Evolutionary conservation across 2,797 vertebrate genomes (phyloP).

Genomic region (Notamacropus eugenii): DNA sequence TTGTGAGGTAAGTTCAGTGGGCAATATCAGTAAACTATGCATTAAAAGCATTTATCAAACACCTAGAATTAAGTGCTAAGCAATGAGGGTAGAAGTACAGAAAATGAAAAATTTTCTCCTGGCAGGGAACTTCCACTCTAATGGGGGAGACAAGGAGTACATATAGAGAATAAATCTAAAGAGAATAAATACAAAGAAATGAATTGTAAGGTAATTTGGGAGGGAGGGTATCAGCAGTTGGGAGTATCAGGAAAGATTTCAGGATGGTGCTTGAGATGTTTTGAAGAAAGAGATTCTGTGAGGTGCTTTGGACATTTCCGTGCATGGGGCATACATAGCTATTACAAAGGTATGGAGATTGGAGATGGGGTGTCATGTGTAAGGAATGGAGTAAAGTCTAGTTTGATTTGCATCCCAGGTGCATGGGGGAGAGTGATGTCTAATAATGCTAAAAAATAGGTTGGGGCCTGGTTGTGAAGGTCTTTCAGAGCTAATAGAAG

Average conservation of each 20-base stretch:
- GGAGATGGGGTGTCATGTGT: neutral
- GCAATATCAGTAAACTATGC: neutral
- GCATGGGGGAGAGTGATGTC: neutral
- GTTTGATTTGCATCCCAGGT: neutral
- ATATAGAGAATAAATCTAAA: neutral
- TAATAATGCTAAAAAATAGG: neutral
- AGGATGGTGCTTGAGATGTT: neutral
- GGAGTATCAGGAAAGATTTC: neutral
- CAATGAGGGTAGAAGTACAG: neutral
- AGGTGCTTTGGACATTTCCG: neutral
- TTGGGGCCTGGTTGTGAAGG: neutral
- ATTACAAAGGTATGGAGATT: neutral
- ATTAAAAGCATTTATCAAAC: neutral
- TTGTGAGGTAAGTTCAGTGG: neutral
- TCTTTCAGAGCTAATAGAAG: neutral
- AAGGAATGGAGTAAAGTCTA: neutral
- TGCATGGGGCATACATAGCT: neutral
- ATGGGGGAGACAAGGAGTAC: neutral
- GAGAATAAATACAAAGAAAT: neutral
- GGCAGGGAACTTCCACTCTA: neutral
- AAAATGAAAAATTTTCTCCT: neutral
- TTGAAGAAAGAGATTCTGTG: neutral
- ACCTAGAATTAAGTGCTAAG: neutral
- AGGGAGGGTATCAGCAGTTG: neutral
- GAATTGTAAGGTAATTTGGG: neutral